phyloP scores from a whole-genome alignment of 2,113 vertebrate species.

The Scartelaos histophorus region DNA sequence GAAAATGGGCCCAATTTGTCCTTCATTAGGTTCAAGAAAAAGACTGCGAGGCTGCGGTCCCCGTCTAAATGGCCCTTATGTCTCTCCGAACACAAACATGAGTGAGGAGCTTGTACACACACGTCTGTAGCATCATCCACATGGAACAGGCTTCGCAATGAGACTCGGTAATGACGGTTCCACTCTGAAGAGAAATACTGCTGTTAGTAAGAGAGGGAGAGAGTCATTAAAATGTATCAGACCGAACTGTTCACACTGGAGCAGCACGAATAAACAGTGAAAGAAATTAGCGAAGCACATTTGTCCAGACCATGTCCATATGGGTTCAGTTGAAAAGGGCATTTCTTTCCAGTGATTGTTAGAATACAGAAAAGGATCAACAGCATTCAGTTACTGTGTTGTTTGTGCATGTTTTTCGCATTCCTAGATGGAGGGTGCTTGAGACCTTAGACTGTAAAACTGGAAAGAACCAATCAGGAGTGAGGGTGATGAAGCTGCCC shows the following conservation, averaged over 20 bases:
- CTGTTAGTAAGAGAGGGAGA: not conserved
- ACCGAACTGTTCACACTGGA: not conserved
- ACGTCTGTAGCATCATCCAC: not conserved
- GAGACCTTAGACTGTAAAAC: no score
- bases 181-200: not conserved
- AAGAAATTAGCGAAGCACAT: not conserved
- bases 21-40: not conserved
- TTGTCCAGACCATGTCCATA: not conserved
- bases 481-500: no score
- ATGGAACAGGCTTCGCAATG: not conserved
- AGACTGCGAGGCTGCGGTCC: not conserved
- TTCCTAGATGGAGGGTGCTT: no score
- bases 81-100: not conserved
- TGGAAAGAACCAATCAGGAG: no score
- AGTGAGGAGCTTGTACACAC: not conserved
- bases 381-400: no score
- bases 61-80: not conserved
- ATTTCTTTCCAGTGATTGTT: not conserved
- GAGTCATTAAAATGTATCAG: not conserved
- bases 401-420: no score
- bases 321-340: not conserved
- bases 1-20: slow-evolving; percentile 1
- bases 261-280: not conserved
- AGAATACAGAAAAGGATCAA: not conserved
- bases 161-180: not conserved